Evolutionary conservation across 2,797 vertebrate genomes (phyloP).

Genomic region (Scarus forsteni): DNA sequence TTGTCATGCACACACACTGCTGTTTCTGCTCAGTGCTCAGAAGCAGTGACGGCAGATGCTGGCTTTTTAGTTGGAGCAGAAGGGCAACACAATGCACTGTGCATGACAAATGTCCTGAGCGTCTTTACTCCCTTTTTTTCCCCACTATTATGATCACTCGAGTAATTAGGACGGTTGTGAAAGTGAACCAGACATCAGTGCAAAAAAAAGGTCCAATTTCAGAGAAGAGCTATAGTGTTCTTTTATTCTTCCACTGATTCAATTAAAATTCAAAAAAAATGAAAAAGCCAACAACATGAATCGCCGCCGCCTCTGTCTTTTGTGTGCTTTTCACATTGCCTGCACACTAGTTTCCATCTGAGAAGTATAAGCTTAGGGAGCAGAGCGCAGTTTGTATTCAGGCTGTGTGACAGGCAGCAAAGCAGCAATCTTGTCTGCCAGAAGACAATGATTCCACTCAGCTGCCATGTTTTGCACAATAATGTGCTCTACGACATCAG

Average conservation of each 20-base stretch:
- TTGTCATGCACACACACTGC: constrained; percentile 25
- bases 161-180: constrained; percentile 52
- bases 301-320: constrained; percentile 45
- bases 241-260: constrained; percentile 43
- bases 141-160: constrained; percentile 21
- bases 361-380: constrained; percentile 65
- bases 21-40: constrained; percentile 27
- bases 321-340: constrained; percentile 65
- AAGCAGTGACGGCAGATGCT: constrained; percentile 66
- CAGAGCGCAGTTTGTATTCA: constrained; percentile 75
- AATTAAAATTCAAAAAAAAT: constrained; percentile 64
- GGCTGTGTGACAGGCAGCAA: constrained; percentile 72
- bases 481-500: constrained; percentile 61
- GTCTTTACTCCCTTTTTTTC: constrained; percentile 33
- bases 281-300: constrained; percentile 54
- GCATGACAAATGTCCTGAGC: constrained; percentile 66
- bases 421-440: constrained; percentile 73
- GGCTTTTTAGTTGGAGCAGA: constrained; percentile 52
- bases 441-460: constrained; percentile 78
- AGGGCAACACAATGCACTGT: constrained; percentile 47
- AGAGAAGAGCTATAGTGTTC: constrained; percentile 26
- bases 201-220: constrained; percentile 53
- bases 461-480: constrained; percentile 75
- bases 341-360: constrained; percentile 69
- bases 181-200: constrained; percentile 44